Conservation (phyloP, 1,140 invertebrate genomes). For the Bombus affinis region DNA sequence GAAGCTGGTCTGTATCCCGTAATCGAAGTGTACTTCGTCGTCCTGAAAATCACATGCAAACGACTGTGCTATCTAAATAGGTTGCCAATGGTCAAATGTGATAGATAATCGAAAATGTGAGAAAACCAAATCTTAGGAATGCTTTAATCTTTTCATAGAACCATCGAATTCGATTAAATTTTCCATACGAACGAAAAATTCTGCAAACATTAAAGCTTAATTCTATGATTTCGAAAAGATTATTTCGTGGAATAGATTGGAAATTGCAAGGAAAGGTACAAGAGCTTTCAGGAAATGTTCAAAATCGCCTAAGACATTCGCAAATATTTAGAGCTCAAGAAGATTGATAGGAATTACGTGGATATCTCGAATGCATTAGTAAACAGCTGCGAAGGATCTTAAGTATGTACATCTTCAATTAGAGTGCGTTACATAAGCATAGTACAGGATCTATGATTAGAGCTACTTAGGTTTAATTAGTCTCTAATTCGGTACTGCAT, state of each 20-base stretch:
- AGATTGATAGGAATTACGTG: not conserved
- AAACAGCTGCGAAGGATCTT: conserved; percentile 5
- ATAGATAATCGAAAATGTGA: conserved; percentile 26
- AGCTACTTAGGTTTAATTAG: conserved; percentile 62
- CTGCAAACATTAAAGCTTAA: too few species aligned
- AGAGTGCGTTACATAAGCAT: conserved; percentile 2
- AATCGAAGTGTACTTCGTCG: not conserved
- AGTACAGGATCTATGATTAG: conserved; percentile 47
- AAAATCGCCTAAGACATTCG: too few species aligned
- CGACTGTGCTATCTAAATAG: conserved; percentile 42
- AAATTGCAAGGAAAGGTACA: too few species aligned
- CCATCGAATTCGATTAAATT: too few species aligned
- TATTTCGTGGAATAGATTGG: too few species aligned
- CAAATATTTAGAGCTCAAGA: too few species aligned
- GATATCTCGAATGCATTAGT: conserved; percentile 1
- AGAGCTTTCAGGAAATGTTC: too few species aligned
- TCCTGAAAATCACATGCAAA: conserved; percentile 56
- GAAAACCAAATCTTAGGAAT: too few species aligned
- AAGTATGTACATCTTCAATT: not conserved
- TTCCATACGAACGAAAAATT: too few species aligned
- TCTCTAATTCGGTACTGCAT: conserved; percentile 53
- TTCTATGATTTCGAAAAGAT: too few species aligned
- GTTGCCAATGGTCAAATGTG: conserved; percentile 40
- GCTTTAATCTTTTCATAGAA: too few species aligned
- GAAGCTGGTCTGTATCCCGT: conserved; percentile 43